phyloP scores from a whole-genome alignment of 64 coral and sea anemone genomes.

The Dendrophyllia cribrosa region DNA sequence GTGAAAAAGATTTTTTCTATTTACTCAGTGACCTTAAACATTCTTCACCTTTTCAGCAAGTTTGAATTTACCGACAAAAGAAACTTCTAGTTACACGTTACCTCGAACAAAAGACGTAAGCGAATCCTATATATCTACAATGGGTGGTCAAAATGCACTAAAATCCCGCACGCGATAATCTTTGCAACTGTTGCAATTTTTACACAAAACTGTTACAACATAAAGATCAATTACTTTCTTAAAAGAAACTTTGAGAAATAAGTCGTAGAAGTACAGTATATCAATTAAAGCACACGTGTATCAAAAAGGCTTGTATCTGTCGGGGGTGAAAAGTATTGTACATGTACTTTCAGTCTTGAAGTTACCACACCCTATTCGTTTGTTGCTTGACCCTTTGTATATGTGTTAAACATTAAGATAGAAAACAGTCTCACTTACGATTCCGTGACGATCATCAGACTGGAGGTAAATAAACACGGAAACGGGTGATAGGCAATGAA shows the following conservation, averaged over 20 bases:
- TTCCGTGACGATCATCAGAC: constrained; percentile 71
- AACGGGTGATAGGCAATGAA: constrained; percentile 82
- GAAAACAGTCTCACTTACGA: constrained; percentile 49
- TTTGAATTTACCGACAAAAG: too few species aligned
- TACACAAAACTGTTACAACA: neutral
- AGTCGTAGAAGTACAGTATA: neutral
- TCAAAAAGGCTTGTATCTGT: neutral
- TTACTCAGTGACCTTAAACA: neutral
- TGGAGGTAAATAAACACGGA: constrained; percentile 67
- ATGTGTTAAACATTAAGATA: too few species aligned
- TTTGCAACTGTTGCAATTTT: neutral
- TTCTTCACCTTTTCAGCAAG: too few species aligned
- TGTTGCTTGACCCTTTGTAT: neutral
- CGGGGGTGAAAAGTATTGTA: neutral
- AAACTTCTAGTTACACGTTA: too few species aligned
- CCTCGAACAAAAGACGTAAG: too few species aligned
- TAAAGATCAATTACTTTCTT: too few species aligned
- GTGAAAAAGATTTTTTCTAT: neutral
- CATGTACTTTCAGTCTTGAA: neutral
- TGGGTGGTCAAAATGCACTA: neutral
- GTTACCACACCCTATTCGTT: neutral
- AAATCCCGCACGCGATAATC: neutral
- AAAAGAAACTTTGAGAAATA: neutral
- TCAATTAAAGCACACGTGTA: neutral
- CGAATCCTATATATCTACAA: neutral